A percentile compares a stretch with the other conserved stretches of the same genome.
These are phyloP conservation scores for Aplodontia rufa DNA, from an alignment of 2,113 vertebrate species.

Conservation along the genomic window DNA sequence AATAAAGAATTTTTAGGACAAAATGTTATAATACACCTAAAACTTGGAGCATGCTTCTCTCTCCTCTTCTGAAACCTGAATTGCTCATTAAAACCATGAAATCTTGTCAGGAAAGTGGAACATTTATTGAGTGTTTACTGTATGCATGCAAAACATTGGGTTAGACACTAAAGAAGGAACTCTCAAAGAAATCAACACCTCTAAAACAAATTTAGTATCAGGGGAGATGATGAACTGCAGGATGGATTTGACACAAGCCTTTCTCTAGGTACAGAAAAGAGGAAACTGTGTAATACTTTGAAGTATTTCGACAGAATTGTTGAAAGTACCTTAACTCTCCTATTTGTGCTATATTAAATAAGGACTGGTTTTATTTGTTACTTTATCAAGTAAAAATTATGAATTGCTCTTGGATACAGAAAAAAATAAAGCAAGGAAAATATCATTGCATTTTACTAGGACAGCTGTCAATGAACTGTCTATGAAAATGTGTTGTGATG, in stretches of 20 bases:
- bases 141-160: background rate
- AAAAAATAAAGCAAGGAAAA: constrained; percentile 8
- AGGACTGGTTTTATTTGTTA: background rate
- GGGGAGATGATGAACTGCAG: background rate
- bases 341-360: background rate
- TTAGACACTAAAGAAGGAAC: background rate
- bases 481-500: background rate
- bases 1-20: background rate
- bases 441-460: background rate
- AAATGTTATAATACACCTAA: background rate
- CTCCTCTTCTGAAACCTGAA: background rate
- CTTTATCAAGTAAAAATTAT: background rate
- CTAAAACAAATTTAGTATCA: background rate
- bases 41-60: background rate
- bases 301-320: background rate
- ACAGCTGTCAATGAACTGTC: background rate
- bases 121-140: background rate
- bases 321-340: background rate
- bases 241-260: background rate
- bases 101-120: background rate
- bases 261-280: background rate
- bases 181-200: background rate
- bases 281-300: background rate
- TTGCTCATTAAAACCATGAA: background rate
- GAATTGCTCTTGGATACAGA: background rate